phyloP scores from a whole-genome alignment of 2,888 invertebrate species.

The Harpagoxenus sublaevis region DNA sequence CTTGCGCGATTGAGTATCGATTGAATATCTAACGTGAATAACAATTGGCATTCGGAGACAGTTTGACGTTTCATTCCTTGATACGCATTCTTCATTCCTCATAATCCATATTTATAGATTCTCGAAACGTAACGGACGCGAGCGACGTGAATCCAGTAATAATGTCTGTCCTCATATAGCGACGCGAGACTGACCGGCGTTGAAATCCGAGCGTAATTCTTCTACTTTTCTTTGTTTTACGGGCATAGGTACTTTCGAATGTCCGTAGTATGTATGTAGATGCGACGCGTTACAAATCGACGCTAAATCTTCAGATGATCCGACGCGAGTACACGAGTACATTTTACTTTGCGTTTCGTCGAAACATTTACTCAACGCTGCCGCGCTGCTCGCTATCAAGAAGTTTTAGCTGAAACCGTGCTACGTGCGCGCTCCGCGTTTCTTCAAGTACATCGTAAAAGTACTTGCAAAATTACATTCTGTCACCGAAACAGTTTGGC shows the following conservation, averaged over 20 bases:
- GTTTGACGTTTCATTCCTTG: constrained; percentile 50
- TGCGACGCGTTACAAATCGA: neutral
- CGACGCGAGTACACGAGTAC: neutral
- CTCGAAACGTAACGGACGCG: neutral
- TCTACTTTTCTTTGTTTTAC: neutral
- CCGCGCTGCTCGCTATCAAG: neutral
- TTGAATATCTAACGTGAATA: constrained; percentile 61
- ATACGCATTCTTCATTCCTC: neutral
- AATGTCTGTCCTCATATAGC: neutral
- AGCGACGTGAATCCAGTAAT: constrained; percentile 16
- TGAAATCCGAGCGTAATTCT: neutral
- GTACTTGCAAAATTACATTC: constrained; percentile 39
- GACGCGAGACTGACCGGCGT: neutral
- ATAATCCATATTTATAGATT: constrained; percentile 34
- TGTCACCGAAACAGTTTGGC: constrained; percentile 20
- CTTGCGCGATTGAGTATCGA: constrained; percentile 47
- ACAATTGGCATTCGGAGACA: constrained; percentile 37
- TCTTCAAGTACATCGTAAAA: constrained; percentile 45
- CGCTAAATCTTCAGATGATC: neutral
- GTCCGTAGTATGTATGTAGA: neutral
- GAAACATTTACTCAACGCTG: constrained; percentile 8
- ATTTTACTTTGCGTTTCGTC: neutral
- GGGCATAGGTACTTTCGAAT: neutral
- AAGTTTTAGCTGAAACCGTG: constrained; percentile 19
- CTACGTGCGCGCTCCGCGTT: neutral